phyloP scores from a whole-genome alignment of 1,140 invertebrate species.

The Hydropsyche tenuis region DNA sequence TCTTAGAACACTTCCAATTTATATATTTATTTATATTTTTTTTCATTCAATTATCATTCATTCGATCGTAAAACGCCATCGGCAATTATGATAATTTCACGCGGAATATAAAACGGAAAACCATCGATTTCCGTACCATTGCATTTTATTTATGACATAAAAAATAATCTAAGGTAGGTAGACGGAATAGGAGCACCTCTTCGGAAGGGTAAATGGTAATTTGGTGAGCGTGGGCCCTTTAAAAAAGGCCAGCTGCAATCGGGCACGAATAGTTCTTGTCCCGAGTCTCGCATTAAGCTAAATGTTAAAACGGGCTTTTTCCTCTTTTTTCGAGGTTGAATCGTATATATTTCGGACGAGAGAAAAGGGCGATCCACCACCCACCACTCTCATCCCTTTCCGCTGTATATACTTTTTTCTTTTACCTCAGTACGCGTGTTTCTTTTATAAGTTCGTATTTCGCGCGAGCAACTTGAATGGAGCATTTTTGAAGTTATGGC shows the following conservation, averaged over 20 bases:
- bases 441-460: constrained; percentile 6
- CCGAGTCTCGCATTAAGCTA: constrained; percentile 3
- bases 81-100: constrained; percentile 1
- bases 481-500: constrained; percentile 9
- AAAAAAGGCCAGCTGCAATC: constrained; percentile 9
- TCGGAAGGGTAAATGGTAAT: not conserved
- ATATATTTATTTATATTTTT: too few species aligned
- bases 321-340: not conserved
- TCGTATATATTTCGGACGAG: too few species aligned
- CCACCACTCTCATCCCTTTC: too few species aligned
- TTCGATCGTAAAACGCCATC: not conserved
- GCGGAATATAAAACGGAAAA: not conserved
- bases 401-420: too few species aligned
- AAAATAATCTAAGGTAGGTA: too few species aligned
- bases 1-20: too few species aligned
- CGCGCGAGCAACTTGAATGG: constrained; percentile 6
- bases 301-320: constrained; percentile 1
- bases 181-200: too few species aligned
- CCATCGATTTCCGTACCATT: not conserved
- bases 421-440: not conserved
- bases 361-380: too few species aligned
- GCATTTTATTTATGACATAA: not conserved
- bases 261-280: constrained; percentile 11
- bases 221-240: not conserved
- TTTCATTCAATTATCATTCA: not conserved